Conservation (phyloP, 2,797 vertebrate species). For the Enteromius treurensis region DNA sequence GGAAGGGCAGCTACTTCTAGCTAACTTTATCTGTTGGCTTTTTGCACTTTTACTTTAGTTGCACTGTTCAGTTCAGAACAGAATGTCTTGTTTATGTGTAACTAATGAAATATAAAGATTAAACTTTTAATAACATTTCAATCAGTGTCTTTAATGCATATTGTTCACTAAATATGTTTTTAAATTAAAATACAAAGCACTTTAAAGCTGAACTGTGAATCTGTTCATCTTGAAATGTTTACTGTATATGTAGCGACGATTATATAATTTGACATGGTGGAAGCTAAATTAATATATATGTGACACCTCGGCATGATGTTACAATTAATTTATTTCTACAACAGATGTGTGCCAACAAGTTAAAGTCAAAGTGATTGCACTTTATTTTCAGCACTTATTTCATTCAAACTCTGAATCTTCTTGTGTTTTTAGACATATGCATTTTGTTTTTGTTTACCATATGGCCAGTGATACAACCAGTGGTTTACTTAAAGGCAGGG, state of each 20-base stretch:
- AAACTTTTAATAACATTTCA: neutral
- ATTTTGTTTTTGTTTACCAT: neutral
- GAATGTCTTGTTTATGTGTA: neutral
- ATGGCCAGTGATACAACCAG: neutral
- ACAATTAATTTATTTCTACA: neutral
- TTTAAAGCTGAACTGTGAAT: neutral
- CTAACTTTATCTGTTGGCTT: conserved; percentile 20
- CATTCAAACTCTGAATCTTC: neutral
- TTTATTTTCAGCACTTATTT: neutral
- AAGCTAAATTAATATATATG: neutral
- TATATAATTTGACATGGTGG: neutral
- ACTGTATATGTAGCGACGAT: neutral
- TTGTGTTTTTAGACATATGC: neutral
- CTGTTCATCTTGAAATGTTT: neutral
- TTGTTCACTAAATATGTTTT: neutral
- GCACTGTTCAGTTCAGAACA: neutral
- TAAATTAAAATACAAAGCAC: neutral
- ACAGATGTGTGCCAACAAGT: neutral
- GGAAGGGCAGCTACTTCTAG: neutral
- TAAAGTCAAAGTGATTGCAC: neutral
- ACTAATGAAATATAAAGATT: neutral
- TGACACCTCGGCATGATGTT: neutral
- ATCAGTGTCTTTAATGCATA: neutral
- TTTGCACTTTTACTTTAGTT: conserved; percentile 5
- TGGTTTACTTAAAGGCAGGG: neutral